Evolutionary conservation across 2,797 vertebrate species (phyloP).

Genomic region (Momotus momota): DNA sequence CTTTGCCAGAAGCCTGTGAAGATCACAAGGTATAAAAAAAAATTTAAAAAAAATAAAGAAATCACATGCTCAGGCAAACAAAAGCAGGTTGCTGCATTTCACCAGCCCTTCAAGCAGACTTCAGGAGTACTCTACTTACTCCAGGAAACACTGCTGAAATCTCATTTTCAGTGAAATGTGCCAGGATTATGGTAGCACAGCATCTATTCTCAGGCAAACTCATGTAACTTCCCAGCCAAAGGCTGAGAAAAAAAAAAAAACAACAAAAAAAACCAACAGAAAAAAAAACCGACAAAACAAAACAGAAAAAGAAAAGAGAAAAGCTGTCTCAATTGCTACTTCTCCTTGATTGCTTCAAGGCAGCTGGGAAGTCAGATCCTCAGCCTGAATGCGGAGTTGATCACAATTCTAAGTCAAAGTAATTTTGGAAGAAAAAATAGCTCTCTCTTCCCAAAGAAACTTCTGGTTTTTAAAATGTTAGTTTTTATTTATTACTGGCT

Average conservation of each 20-base stretch:
- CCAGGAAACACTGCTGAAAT: constrained; percentile 14
- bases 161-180: constrained; percentile 29
- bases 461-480: constrained; percentile 32
- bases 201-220: constrained; percentile 29
- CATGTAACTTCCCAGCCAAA: constrained; percentile 11
- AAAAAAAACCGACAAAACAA: not conserved
- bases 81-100: constrained; percentile 43
- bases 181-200: constrained; percentile 47
- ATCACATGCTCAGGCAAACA: constrained; percentile 18
- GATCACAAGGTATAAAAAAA: constrained; percentile 41
- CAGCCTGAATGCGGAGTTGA: not conserved
- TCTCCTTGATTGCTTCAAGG: constrained; percentile 12
- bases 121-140: not conserved
- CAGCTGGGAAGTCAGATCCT: constrained; percentile 27
- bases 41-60: not conserved
- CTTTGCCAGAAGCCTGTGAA: constrained; percentile 22
- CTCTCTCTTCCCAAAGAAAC: constrained; percentile 54
- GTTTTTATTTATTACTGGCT: constrained; percentile 58
- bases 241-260: not conserved
- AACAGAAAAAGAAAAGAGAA: not conserved
- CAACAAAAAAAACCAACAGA: too few species aligned
- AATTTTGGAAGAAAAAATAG: constrained; percentile 39
- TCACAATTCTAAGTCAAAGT: constrained; percentile 3
- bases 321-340: constrained; percentile 17
- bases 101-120: not conserved